These are phyloP conservation scores for Micoletzkya japonica DNA, from an alignment of 2,888 invertebrate species.

Conservation along the genomic window DNA sequence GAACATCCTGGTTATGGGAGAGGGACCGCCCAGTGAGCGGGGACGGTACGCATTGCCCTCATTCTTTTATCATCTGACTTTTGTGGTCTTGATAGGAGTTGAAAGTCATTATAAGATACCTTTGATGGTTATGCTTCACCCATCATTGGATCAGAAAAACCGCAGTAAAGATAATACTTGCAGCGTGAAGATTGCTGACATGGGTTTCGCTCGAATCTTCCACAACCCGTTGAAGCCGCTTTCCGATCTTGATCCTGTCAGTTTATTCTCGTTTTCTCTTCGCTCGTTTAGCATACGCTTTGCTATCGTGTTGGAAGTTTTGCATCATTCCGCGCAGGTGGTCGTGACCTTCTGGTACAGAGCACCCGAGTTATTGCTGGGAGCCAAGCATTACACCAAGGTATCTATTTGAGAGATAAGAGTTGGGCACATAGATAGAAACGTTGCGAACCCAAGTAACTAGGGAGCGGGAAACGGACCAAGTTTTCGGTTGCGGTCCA, in stretches of 20 bases:
- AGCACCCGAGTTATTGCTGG: constrained; percentile 80
- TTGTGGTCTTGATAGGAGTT: neutral
- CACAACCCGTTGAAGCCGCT: constrained; percentile 95
- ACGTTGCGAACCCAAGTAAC: too few species aligned
- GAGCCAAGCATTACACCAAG: constrained; percentile 64
- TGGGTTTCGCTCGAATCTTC: constrained; percentile 97
- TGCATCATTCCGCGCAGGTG: constrained; percentile 69
- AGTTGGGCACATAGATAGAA: too few species aligned
- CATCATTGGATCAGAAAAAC: neutral
- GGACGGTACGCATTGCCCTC: constrained; percentile 75
- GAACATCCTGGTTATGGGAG: constrained; percentile 98
- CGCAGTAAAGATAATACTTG: neutral
- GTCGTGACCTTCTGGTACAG: constrained; percentile 99
- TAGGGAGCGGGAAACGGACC: too few species aligned
- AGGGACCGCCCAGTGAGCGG: constrained; percentile 81
- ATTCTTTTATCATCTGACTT: neutral
- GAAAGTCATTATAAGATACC: neutral
- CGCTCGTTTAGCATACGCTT: too few species aligned
- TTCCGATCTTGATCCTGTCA: constrained; percentile 87
- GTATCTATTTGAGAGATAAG: constrained; percentile 39
- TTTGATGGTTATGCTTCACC: neutral
- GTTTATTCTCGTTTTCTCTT: neutral
- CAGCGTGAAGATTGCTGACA: constrained; percentile 76
- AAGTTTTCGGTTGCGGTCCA: too few species aligned
- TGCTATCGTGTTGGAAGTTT: neutral